Conservation (phyloP, 2,797 vertebrate species). For the Lepilemur septentrionalis region DNA sequence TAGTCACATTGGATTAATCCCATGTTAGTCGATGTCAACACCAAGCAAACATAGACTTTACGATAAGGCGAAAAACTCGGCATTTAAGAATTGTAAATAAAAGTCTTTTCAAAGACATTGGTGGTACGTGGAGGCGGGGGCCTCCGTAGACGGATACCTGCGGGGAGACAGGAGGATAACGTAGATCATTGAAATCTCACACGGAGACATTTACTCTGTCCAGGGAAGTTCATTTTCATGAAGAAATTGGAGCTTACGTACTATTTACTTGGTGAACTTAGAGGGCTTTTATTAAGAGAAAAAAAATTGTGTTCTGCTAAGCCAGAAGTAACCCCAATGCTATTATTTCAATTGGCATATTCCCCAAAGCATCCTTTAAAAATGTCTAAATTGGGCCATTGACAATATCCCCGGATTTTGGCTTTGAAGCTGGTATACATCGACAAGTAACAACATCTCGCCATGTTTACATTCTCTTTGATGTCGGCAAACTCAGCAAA, state of each 20-base stretch:
- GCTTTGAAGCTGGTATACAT: accelerated
- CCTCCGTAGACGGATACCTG: accelerated
- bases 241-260: accelerated
- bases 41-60: background rate
- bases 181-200: accelerated
- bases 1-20: background rate
- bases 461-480: accelerated
- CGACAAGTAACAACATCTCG: accelerated
- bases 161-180: accelerated
- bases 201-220: accelerated
- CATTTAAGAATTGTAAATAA: background rate
- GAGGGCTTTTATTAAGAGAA: background rate
- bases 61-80: background rate
- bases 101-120: accelerated
- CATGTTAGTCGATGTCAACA: accelerated
- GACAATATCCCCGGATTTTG: background rate
- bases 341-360: background rate
- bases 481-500: background rate
- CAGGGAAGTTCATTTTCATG: accelerated
- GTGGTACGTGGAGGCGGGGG: background rate
- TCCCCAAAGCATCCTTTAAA: background rate
- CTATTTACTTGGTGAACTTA: too few relatives aligned
- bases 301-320: background rate
- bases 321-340: background rate
- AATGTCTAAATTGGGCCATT: background rate